Base-by-base conservation (phyloP, 2,113 vertebrate species). In the Aythya baeri region DNA sequence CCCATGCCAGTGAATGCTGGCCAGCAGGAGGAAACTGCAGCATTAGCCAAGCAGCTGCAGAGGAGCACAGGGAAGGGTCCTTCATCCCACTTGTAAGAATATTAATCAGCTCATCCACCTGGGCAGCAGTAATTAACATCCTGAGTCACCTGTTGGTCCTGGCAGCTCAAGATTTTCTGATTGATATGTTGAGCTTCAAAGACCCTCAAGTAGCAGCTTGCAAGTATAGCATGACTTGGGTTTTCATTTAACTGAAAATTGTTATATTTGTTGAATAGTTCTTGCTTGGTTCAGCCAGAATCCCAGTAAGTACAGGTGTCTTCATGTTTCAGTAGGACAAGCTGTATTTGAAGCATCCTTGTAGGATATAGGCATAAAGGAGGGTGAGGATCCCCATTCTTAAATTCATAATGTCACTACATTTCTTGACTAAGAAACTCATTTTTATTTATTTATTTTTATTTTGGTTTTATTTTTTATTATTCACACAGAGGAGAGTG, bases 171-270 rank as follows among this genome's bases (percentile, higher is more conserved):
- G 21, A 46, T 88, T 78, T 92, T 88, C 55, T 71, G 21, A 34
- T 34, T 11, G 4, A 17, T 34, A 21, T 0, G 0, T 2, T 36
- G 52, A 59, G 22, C 55, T 81, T 66, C 73, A 25, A 72, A 67
- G 12, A 41, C 13, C 20, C 5, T 9, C 26, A 49, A 76, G 22
- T 15, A 71, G n/a, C 2, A 25, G 29, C 61, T 82, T 84, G 18
- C 13, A 54, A 13, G 20, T 20, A 26, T 21, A 38, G 20, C 52
- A 38, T 29, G 7, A 25, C 8, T 34, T 0, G 1, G 4, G 15
- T 34, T 84, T 57, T 63, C 5, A 7, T 68, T 78, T 18, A 75
- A 62, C 6, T 75, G 71, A 87, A 85, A 70, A 31, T 26, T 17
- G 4, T 16, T 70, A 2, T 4, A 29, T 26, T 46, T 68, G 8